phyloP scores from a whole-genome alignment of 2,113 vertebrate species.

The Centrocercus urophasianus region DNA sequence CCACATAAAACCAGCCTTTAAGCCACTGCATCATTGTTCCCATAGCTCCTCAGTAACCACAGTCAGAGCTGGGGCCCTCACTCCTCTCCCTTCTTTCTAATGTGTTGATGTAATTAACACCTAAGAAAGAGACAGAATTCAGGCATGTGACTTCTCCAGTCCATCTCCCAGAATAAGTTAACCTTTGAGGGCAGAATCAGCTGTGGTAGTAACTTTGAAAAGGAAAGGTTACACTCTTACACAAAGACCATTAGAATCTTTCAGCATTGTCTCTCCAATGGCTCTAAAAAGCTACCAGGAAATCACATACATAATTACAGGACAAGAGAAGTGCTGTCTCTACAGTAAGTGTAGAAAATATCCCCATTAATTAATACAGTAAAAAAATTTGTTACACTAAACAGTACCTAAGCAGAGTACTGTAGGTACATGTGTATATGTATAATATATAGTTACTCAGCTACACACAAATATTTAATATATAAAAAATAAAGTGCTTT shows the following conservation, averaged over 20 bases:
- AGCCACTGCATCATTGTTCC: not conserved
- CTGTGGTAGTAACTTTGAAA: not conserved
- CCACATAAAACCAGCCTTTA: not conserved
- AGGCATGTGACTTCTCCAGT: not conserved
- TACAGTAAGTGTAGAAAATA: not conserved
- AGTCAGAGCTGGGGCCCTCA: not conserved
- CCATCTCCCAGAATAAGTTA: not conserved
- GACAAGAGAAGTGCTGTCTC: not conserved
- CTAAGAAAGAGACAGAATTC: not conserved
- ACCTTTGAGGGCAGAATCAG: not conserved
- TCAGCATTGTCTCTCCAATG: not conserved
- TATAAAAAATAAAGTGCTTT: slow-evolving; percentile 97
- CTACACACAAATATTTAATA: slow-evolving; percentile 83
- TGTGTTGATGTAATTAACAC: not conserved
- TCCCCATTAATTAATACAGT: not conserved
- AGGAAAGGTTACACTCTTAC: not conserved
- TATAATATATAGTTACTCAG: slow-evolving; percentile 68
- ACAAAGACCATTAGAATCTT: not conserved
- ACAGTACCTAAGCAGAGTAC: not conserved
- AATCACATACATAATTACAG: not conserved
- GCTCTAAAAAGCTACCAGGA: not conserved
- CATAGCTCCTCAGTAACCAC: not conserved
- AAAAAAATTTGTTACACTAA: not conserved
- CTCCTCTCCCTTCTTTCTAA: not conserved
- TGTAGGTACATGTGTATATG: slow-evolving; percentile 26